Evolutionary conservation across 2,113 vertebrate genomes (phyloP).

Genomic region (Okapia johnstoni): DNA sequence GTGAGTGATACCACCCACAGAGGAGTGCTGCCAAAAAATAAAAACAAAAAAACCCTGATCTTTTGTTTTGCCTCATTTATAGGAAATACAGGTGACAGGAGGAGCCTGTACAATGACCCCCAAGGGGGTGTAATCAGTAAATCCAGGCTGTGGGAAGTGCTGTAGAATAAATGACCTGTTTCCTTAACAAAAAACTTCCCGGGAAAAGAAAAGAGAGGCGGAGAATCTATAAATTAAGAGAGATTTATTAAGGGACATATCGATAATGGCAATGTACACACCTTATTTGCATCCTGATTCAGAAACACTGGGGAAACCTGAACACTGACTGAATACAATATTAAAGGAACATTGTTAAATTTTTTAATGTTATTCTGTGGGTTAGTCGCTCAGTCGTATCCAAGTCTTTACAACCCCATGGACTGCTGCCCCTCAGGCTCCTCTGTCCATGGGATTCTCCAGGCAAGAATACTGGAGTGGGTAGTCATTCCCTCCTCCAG

Average conservation of each 20-base stretch:
- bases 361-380: not conserved
- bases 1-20: rapidly evolving
- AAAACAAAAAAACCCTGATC: not conserved
- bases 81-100: not conserved
- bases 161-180: not conserved
- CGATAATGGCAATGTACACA: not conserved
- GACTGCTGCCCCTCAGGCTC: not conserved
- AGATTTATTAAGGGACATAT: not conserved
- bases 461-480: not conserved
- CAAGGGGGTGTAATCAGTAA: not conserved
- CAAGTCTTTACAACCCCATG: not conserved
- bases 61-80: not conserved
- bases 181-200: not conserved
- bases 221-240: not conserved
- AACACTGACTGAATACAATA: not conserved
- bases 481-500: not conserved
- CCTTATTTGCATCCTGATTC: not conserved
- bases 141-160: not conserved
- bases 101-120: not conserved
- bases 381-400: not conserved
- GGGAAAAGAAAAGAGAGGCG: not conserved
- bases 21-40: not conserved
- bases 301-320: not conserved
- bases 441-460: not conserved
- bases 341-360: not conserved